Conservation (phyloP, 2,888 invertebrate genomes). For the Dicycla oo region DNA sequence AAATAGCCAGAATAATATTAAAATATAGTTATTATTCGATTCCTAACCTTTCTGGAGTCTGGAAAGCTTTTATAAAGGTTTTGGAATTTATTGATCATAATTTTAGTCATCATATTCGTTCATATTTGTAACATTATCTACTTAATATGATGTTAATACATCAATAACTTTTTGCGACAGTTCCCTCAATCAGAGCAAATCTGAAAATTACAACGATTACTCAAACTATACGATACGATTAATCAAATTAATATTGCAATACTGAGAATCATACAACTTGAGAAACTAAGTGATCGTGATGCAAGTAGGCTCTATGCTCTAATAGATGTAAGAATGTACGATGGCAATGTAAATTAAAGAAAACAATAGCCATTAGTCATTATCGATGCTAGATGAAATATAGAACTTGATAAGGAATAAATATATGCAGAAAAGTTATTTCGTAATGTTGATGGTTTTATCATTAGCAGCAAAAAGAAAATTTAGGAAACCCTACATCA, state of each 20-base stretch:
- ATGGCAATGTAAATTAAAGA: conserved; percentile 62
- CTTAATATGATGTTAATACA: background rate
- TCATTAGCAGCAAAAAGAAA: background rate
- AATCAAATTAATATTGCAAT: conserved; percentile 47
- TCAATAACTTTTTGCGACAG: conserved; percentile 19
- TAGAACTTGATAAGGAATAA: background rate
- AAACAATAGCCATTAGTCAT: conserved; percentile 47
- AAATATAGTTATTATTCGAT: too few species aligned
- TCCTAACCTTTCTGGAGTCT: too few species aligned
- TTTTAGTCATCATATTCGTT: background rate
- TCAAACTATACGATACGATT: too few species aligned
- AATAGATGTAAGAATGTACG: conserved; percentile 62
- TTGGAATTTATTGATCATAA: too few species aligned
- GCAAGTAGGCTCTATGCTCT: conserved; percentile 71
- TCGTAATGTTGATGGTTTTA: background rate
- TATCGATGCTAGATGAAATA: conserved; percentile 23
- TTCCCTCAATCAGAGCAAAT: conserved; percentile 27
- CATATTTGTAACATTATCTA: background rate
- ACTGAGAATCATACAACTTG: conserved; percentile 55
- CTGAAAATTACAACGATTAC: conserved; percentile 28
- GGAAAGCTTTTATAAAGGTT: too few species aligned
- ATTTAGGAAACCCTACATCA: background rate
- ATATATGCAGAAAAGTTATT: background rate
- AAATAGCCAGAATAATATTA: background rate
- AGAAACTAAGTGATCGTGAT: conserved; percentile 69